Conservation (phyloP, 1,140 invertebrate species). For the Littorina saxatilis region DNA sequence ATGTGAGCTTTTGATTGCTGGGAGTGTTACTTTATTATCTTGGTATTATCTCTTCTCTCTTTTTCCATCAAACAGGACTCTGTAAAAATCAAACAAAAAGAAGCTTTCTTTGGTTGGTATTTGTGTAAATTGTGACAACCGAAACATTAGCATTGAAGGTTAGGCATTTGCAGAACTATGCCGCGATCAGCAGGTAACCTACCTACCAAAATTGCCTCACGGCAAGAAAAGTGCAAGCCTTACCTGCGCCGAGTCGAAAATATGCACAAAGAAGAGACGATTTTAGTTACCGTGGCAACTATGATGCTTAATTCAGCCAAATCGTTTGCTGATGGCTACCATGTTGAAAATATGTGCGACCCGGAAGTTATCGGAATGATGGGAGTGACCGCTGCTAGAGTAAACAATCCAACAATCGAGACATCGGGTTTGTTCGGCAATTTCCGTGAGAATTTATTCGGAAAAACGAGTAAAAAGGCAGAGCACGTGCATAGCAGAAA, state of each 20-base stretch:
- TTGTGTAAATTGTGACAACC: no score
- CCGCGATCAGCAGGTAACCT: no score
- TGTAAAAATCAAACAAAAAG: no score
- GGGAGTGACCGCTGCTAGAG: conserved; percentile 26
- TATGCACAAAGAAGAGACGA: background rate
- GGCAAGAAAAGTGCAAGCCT: background rate
- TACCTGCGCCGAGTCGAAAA: conserved; percentile 12
- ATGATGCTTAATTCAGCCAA: conserved; percentile 27
- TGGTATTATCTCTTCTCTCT: no score
- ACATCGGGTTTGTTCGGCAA: background rate
- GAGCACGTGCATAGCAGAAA: no score
- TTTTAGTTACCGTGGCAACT: conserved; percentile 41
- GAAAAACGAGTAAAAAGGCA: no score
- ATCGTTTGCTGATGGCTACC: conserved; percentile 23
- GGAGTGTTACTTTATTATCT: no score
- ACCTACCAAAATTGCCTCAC: background rate
- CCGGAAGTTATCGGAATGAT: conserved; percentile 34
- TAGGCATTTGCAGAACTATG: no score
- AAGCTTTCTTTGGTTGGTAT: no score
- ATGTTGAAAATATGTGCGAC: conserved; percentile 44
- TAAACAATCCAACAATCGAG: conserved; percentile 10
- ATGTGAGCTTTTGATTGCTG: no score
- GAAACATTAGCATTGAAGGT: no score
- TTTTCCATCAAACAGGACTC: no score
- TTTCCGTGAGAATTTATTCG: conserved; percentile 15